Percentiles rank a stretch among this genome's conserved stretches.
phyloP scores from a whole-genome alignment of 1,140 invertebrate species.

The Harpegnathos saltator region DNA sequence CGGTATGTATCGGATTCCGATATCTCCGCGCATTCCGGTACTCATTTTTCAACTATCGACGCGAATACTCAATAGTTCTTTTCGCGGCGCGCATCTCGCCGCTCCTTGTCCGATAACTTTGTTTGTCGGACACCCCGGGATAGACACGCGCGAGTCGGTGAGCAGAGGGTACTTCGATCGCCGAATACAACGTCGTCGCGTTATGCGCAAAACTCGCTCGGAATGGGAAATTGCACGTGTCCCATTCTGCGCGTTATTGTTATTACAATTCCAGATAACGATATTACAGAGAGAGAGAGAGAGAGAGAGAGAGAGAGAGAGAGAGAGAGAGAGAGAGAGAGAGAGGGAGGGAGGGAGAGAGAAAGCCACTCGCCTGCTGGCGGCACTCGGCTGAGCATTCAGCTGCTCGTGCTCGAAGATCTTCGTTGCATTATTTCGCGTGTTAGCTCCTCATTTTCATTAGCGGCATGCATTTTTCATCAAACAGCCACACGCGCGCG shows the following conservation, averaged over 20 bases:
- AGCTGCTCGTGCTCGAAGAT: not conserved
- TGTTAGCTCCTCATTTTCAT: slow-evolving; percentile 31
- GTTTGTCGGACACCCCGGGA: not conserved
- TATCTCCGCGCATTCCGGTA: slow-evolving; percentile 21
- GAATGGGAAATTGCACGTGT: not conserved
- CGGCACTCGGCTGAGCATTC: not conserved
- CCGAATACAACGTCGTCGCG: not conserved
- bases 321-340: not conserved
- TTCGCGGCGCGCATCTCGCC: not conserved
- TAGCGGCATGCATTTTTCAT: slow-evolving; percentile 1
- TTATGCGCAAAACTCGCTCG: not conserved
- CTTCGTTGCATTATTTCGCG: slow-evolving; percentile 1
- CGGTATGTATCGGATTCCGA: slow-evolving; percentile 32
- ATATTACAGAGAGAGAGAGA: not conserved
- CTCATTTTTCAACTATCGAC: slow-evolving; percentile 21
- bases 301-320: not conserved
- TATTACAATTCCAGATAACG: slow-evolving; percentile 3
- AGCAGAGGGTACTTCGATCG: not conserved
- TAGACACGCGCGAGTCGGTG: not conserved
- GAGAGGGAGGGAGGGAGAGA: too few relatives aligned
- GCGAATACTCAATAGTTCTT: slow-evolving; percentile 24
- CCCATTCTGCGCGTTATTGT: not conserved
- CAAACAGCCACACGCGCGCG: not conserved
- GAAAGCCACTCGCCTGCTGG: too few relatives aligned
- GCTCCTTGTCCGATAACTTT: slow-evolving; percentile 8